phyloP scores from a whole-genome alignment of 2,113 vertebrate species.

The Engraulis encrasicolus region DNA sequence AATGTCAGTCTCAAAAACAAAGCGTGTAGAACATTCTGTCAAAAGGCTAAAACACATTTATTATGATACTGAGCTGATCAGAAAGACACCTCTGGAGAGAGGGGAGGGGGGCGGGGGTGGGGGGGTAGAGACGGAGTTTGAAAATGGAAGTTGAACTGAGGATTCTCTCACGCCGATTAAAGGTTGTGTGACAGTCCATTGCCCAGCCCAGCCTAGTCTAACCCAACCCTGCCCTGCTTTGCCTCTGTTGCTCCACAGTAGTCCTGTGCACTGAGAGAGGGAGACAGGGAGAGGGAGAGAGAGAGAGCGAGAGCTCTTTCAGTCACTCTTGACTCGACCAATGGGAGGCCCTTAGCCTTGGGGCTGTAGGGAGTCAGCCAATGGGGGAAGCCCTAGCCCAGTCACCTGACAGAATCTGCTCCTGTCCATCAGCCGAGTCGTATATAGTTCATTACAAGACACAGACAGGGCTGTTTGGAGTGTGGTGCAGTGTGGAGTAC shows the following conservation, averaged over 20 bases:
- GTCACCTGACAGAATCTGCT: constrained; percentile 86
- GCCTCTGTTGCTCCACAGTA: constrained; percentile 67
- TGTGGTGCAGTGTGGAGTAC: constrained; percentile 39
- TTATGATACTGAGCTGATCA: background rate
- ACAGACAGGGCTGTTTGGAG: constrained; percentile 74
- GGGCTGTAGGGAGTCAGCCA: constrained; percentile 75
- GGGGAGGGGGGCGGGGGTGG: background rate
- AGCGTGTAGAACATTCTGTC: background rate
- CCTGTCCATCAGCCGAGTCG: constrained; percentile 90
- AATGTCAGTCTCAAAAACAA: background rate
- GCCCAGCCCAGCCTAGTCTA: background rate
- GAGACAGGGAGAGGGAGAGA: too few relatives aligned
- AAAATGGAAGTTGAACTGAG: constrained; percentile 12
- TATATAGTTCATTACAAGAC: constrained; percentile 91
- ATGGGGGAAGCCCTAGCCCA: constrained; percentile 69
- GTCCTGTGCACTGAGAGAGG: constrained; percentile 76
- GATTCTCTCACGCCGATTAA: constrained; percentile 32
- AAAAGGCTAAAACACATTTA: background rate
- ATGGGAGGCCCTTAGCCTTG: constrained; percentile 75
- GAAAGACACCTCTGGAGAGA: background rate
- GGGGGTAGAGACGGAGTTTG: background rate
- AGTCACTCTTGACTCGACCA: constrained; percentile 81
- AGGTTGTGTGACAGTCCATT: constrained; percentile 43
- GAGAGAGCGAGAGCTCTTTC: constrained; percentile 78
- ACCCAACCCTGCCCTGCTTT: constrained; percentile 61